phyloP scores from a whole-genome alignment of 1,140 invertebrate genomes.

The Drosophila parabipectinata region DNA sequence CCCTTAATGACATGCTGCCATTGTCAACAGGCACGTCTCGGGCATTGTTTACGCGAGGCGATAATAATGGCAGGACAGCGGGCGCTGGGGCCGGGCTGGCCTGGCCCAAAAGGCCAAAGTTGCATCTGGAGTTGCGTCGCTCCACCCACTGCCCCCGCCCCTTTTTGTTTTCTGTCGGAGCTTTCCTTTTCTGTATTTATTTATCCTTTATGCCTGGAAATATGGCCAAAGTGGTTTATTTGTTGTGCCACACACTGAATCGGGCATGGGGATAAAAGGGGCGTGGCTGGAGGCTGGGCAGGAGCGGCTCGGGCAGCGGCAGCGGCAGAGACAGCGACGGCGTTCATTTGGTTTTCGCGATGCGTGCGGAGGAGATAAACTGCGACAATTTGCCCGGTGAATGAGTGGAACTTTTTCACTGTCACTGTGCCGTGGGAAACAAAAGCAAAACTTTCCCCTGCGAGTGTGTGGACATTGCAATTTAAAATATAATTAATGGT shows the following conservation, averaged over 20 bases:
- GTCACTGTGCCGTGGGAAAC: conserved; percentile 14
- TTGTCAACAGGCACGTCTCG: conserved; percentile 57
- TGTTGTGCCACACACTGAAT: conserved; percentile 43
- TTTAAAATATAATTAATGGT: conserved; percentile 83
- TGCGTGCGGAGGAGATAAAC: conserved; percentile 73
- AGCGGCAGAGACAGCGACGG: conserved; percentile 11
- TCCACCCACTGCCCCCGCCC: not conserved
- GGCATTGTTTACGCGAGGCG: conserved; percentile 63
- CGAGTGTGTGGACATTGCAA: conserved; percentile 67
- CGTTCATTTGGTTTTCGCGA: conserved; percentile 30
- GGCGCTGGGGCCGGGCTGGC: not conserved
- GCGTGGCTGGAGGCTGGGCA: not conserved
- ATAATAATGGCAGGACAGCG: conserved; percentile 52
- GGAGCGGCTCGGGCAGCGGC: not conserved
- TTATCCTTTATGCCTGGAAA: conserved; percentile 49
- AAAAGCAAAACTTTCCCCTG: conserved; percentile 35
- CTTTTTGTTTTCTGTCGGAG: conserved; percentile 2
- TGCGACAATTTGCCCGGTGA: conserved; percentile 78
- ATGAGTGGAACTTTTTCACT: conserved; percentile 71
- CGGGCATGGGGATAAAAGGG: not conserved
- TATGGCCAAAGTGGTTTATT: conserved; percentile 63
- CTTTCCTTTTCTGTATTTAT: conserved; percentile 37
- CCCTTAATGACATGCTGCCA: conserved; percentile 72
- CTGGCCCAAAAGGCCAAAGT: conserved; percentile 22
- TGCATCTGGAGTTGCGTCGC: conserved; percentile 54